Evolutionary conservation across 2,797 vertebrate genomes (phyloP).

Genomic region (Gallinago solitaria): DNA sequence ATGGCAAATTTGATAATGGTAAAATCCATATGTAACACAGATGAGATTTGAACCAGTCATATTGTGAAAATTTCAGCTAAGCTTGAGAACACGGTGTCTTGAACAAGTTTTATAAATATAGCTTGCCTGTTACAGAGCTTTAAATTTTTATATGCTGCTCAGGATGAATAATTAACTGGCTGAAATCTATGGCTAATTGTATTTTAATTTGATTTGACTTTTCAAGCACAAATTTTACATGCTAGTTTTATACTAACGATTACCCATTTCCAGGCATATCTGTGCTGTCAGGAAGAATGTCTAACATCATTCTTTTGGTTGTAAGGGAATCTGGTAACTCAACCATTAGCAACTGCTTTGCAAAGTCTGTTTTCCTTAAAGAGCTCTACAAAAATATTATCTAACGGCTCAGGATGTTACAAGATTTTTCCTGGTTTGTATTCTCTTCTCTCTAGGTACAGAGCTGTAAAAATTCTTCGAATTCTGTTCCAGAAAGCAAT

Average conservation of each 20-base stretch:
- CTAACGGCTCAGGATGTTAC: neutral
- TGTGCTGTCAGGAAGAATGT: neutral
- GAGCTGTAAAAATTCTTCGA: neutral
- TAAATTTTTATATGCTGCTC: neutral
- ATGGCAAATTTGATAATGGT: neutral
- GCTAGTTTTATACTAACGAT: slow-evolving; percentile 2
- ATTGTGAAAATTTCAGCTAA: neutral
- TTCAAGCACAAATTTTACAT: neutral
- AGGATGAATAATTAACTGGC: slow-evolving; percentile 25
- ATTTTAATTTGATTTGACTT: slow-evolving; percentile 57
- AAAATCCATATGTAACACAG: neutral
- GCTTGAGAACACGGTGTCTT: neutral
- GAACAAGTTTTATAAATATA: slow-evolving; percentile 20
- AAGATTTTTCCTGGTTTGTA: neutral
- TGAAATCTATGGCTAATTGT: slow-evolving; percentile 52
- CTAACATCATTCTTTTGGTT: neutral
- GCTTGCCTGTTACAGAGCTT: neutral
- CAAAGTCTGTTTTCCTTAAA: neutral
- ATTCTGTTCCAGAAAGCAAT: neutral
- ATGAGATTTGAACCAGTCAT: neutral
- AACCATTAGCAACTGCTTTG: neutral
- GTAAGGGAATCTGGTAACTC: neutral
- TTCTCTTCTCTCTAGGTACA: neutral
- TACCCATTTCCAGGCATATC: neutral
- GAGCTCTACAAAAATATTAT: neutral